Percentiles rank a stretch among this genome's conserved stretches.
Evolutionary conservation across 2,113 vertebrate species (phyloP).

Genomic region (Lichenostomus cassidix): DNA sequence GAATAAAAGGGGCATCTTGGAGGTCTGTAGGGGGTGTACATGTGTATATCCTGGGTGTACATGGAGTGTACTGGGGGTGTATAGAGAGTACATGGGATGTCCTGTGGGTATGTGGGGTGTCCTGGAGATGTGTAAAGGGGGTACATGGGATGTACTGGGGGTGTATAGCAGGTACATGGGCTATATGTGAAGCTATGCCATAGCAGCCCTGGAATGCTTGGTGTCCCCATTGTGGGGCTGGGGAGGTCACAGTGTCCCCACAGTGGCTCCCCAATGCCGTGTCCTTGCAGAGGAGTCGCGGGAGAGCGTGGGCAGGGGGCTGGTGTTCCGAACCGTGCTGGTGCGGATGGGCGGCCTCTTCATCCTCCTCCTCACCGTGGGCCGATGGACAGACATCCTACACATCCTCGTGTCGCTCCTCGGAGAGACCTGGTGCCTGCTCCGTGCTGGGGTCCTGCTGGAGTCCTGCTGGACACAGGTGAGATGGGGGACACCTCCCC

Average conservation of each 20-base stretch:
- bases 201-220: neutral
- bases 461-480: conserved; percentile 78
- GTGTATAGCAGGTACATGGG: too few relatives aligned
- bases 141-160: neutral
- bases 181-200: fast-evolving
- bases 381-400: conserved; percentile 86
- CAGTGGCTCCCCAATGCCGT: fast-evolving
- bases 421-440: conserved; percentile 87
- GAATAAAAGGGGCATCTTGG: too few relatives aligned
- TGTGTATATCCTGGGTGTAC: neutral
- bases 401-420: conserved; percentile 83
- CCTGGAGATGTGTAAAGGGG: neutral
- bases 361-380: conserved; percentile 89
- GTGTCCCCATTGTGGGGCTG: fast-evolving
- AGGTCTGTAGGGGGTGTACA: neutral
- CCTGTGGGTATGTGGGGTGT: neutral
- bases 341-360: conserved; percentile 88
- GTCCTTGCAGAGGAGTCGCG: conserved; percentile 79
- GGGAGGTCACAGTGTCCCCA: fast-evolving
- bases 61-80: too few relatives aligned
- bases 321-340: conserved; percentile 76
- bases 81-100: neutral
- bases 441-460: conserved; percentile 72
- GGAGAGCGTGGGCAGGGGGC: conserved; percentile 51
- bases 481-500: neutral